Evolutionary conservation across 2,888 invertebrate genomes (phyloP), one percentile per base, ranked within the genome.

Genomic region (Amphipoea lucens): DNA sequence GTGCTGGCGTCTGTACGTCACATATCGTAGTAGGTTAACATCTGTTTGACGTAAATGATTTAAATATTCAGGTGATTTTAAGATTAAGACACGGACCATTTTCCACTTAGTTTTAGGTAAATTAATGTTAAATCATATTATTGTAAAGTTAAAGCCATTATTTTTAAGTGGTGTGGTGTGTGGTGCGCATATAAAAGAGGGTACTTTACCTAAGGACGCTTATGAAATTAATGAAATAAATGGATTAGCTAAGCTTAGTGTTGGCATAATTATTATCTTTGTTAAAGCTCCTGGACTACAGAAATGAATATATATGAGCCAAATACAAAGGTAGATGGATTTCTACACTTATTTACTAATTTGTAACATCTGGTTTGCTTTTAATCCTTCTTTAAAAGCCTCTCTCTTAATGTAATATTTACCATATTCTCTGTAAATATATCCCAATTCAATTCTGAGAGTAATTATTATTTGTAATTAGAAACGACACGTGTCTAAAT

Each of bases 161-260:
- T 68, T 40, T 23, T 11, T 45, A 54, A 82, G 23, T 57, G 20
- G 54, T 2, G 20, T 54, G 20, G 54, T 57, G 57, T 68, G 29
- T 57, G 54, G 45, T 62, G 57, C 45, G 77, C 45, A 57, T 83
- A n/a, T 71, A 70, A 42, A 81, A 77, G 65, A 63, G 54, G 9
- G 40, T 81, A 57, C n/a, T 74, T 42, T 76, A 69, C n/a, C 14
- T 36, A 70, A 72, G 70, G 45, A 60, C 54, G 54, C 29, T 29
- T 72, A 51, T 48, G 20, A 51, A 73, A 85, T 73, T 71, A 83
- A 63, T 57, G 20, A 63, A 85, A 67, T 65, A 29, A 78, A 70
- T 71, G 60, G 45, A 48, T 78, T 57, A 48, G 23, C 65, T 48
- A 57, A 65, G 65, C 62, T 54, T 78, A 57, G 62, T 40, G 71